Evolutionary conservation across 2,797 vertebrate species (phyloP), one percentile per base, ranked within the genome.

Genomic region (Gallinago nigripennis): DNA sequence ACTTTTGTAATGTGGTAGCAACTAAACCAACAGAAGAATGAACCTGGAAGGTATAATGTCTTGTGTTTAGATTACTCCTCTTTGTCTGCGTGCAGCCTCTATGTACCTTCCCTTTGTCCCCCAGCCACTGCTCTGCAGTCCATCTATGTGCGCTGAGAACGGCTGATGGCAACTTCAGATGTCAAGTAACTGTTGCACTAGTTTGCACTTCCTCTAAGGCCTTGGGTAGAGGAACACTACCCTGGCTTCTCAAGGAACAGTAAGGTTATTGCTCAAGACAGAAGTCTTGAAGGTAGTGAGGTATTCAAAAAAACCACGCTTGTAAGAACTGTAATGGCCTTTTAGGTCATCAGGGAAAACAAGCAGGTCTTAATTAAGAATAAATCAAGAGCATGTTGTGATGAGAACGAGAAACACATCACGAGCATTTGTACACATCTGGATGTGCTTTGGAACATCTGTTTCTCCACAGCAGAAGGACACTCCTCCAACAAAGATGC

Each of bases 381-480:
- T 66, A 94, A 96, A 97, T 96, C 41, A 94, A 94, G 66, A 87
- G 24, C 51, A 72, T 77, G 58, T 96, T 86, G 86, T 77, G 91
- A 87, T 86, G 73, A 88, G 89, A 95, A 97, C 90, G 92, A 86
- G 94, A 96, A 96, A 86, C 86, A 92, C 23, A 25, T 90, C 58
- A 3, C 31, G 50, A 96, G 88, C 95, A 85, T 94, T 96, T 66
- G 72, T 93, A 90, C 95, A 91, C 98, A 97, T 97, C 97, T 98
- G 97, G 95, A 90, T 96, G 79, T 93, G 77, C 94, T 96, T 95
- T 94, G 63, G 69, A 65, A 71, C 10, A 57, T 82, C 80, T 57
- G 24, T 65, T 85, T 94, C 84, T 88, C 4, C 0, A 3, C 19
- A 91, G 39, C 81, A 90, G 81, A 95, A 88, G 77, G 78, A 23